These are phyloP conservation scores for Pelvicachromis taeniatus DNA, from an alignment of 2,113 vertebrate species.

Conservation along the genomic window DNA sequence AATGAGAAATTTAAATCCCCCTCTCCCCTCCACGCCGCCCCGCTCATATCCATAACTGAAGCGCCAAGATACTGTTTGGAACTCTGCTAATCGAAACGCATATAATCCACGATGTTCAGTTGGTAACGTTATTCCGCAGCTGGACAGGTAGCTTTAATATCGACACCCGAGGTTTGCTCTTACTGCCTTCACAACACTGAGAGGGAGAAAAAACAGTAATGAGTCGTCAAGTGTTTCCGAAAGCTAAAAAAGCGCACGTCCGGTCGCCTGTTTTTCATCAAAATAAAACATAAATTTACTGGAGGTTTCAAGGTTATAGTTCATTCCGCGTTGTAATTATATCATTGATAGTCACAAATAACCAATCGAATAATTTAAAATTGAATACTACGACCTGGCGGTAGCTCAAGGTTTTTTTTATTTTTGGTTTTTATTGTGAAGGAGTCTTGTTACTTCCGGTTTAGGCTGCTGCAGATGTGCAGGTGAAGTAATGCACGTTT, in stretches of 20 bases:
- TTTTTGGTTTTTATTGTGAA: not conserved
- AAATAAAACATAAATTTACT: not conserved
- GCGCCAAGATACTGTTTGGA: not conserved
- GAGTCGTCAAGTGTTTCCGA: not conserved
- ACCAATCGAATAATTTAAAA: not conserved
- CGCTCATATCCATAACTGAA: conserved; percentile 39
- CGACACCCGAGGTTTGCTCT: not conserved
- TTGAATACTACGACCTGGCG: not conserved
- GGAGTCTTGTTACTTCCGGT: not conserved
- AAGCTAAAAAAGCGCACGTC: not conserved
- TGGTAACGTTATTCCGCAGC: not conserved
- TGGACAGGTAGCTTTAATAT: conserved; percentile 37
- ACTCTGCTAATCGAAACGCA: not conserved
- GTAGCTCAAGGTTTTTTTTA: not conserved
- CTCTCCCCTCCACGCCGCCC: conserved; percentile 33
- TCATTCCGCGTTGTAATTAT: not conserved
- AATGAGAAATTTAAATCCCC: conserved; percentile 63
- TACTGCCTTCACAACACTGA: not conserved
- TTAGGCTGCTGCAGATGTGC: not conserved
- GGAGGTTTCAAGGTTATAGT: not conserved
- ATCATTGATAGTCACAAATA: not conserved
- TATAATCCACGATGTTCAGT: not conserved
- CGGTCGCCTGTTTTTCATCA: not conserved
- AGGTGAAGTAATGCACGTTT: not conserved
- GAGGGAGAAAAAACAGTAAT: not conserved